A percentile compares a stretch with the other conserved stretches of the same genome.
phyloP scores from a whole-genome alignment of 2,888 invertebrate species.

The Amphimallon solstitiale region DNA sequence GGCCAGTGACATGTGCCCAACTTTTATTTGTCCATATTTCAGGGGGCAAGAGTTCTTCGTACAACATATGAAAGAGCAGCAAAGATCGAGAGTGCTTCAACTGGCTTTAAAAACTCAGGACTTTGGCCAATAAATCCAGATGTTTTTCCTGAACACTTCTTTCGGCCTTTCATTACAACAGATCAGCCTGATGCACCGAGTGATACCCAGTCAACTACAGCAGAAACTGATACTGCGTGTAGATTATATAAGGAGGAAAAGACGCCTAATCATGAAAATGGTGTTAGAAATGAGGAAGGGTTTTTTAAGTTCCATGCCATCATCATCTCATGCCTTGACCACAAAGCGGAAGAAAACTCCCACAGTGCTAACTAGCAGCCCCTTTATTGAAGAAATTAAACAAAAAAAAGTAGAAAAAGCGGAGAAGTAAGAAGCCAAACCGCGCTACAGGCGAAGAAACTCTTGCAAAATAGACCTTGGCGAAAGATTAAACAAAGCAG shows the following conservation, averaged over 20 bases:
- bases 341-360: conserved; percentile 28
- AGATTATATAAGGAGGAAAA: not conserved
- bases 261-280: conserved; percentile 24
- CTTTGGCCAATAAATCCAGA: conserved; percentile 32
- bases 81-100: conserved; percentile 11
- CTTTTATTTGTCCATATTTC: conserved; percentile 19
- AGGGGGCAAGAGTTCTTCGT: conserved; percentile 18
- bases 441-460: conserved; percentile 17
- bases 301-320: conserved; percentile 10
- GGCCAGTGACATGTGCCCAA: conserved; percentile 3
- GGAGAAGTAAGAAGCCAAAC: conserved; percentile 4
- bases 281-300: conserved; percentile 4
- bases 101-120: conserved; percentile 31
- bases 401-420: not conserved
- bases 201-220: conserved; percentile 18
- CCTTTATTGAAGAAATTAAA: conserved; percentile 21
- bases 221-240: conserved; percentile 14
- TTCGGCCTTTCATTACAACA: conserved; percentile 27
- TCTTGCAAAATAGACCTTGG: conserved; percentile 21
- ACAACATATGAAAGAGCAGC: conserved; percentile 35
- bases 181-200: conserved; percentile 25
- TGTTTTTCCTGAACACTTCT: conserved; percentile 33
- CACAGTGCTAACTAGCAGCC: conserved; percentile 26
- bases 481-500: conserved; percentile 26
- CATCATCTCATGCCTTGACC: conserved; percentile 23